These are phyloP conservation scores for Cyphomyrmex costatus DNA, from an alignment of 1,140 invertebrate genomes.

Conservation along the genomic window DNA sequence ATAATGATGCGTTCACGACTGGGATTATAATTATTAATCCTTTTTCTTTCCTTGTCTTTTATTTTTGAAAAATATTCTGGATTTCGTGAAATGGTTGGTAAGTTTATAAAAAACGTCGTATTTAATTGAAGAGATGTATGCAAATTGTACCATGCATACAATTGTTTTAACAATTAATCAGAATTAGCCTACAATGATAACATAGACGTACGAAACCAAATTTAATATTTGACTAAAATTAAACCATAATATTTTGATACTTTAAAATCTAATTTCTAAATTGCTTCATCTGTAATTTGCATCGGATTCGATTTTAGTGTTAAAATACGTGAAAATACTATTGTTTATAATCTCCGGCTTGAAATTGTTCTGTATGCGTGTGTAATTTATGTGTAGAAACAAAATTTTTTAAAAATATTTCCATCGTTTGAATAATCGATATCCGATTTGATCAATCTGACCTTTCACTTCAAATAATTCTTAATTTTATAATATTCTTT, in stretches of 20 bases:
- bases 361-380: no score
- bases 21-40: background rate
- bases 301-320: no score
- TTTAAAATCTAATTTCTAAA: no score
- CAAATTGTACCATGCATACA: background rate
- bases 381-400: background rate
- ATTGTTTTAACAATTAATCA: background rate
- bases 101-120: background rate
- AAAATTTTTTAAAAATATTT: background rate
- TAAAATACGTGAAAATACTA: no score
- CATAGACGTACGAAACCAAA: no score
- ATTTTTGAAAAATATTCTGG: background rate
- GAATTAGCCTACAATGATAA: background rate
- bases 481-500: no score
- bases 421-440: background rate
- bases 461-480: background rate
- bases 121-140: slow-evolving; percentile 11
- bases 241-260: no score
- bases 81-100: background rate
- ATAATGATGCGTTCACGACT: background rate
- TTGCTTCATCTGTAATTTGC: no score
- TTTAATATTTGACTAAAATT: no score
- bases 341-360: no score
- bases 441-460: background rate
- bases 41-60: background rate